Evolutionary conservation across 2,797 vertebrate species (phyloP).

Genomic region (Anas acuta): DNA sequence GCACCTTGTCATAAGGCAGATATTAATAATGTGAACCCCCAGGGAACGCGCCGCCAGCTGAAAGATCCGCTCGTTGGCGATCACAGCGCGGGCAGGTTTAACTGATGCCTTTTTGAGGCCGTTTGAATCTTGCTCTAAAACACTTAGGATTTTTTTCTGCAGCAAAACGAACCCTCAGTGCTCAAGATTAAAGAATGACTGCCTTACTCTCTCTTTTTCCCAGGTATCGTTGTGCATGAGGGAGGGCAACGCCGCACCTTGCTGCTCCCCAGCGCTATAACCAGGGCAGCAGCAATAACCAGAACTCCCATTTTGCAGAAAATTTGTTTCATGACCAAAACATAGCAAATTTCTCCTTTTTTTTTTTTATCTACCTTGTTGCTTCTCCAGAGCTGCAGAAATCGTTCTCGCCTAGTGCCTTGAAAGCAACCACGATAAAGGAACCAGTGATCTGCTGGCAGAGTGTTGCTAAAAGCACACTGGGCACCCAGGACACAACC

Average conservation of each 20-base stretch:
- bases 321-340: background rate
- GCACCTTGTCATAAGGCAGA: conserved; percentile 70
- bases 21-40: conserved; percentile 67
- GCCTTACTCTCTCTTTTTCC: background rate
- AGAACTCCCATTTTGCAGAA: background rate
- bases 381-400: background rate
- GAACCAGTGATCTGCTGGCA: background rate
- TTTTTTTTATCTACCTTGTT: background rate
- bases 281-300: background rate
- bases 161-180: background rate
- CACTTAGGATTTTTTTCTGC: background rate
- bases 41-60: conserved; percentile 58
- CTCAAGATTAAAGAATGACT: background rate
- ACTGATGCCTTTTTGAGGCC: conserved; percentile 47
- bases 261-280: background rate
- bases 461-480: background rate
- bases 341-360: rapidly evolving
- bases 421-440: background rate
- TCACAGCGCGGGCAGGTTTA: conserved; percentile 33
- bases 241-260: background rate
- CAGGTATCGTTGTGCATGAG: background rate
- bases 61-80: conserved; percentile 63
- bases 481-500: background rate
- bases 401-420: background rate
- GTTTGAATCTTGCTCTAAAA: background rate